Conservation (phyloP, 2,888 invertebrate species). For the Cheilosia vulpina region DNA sequence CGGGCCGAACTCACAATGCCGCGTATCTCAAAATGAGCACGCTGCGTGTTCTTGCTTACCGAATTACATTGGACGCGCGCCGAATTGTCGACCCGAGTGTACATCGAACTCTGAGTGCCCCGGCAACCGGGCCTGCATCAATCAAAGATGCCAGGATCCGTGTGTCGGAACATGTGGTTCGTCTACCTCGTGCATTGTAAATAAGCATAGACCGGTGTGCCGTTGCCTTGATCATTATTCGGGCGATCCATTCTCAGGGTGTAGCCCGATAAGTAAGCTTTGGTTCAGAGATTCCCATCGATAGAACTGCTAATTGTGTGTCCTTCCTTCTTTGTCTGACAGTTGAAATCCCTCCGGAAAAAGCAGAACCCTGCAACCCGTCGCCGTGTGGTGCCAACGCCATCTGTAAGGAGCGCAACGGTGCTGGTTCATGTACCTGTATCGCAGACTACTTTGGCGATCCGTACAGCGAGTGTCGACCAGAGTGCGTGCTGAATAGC, state of each 20-base stretch:
- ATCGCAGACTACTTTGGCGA: constrained; percentile 93
- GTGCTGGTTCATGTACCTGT: constrained; percentile 93
- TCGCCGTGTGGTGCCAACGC: constrained; percentile 95
- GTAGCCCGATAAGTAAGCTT: constrained; percentile 85
- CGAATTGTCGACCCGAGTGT: constrained; percentile 94
- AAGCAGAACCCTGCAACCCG: constrained; percentile 90
- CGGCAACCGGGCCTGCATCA: constrained; percentile 92
- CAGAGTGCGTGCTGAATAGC: constrained; percentile 93
- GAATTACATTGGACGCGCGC: constrained; percentile 92
- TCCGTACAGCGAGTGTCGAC: constrained; percentile 93
- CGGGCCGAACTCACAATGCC: constrained; percentile 93
- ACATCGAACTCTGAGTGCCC: constrained; percentile 93
- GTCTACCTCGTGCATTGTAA: constrained; percentile 90
- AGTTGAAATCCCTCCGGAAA: constrained; percentile 85
- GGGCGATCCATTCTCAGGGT: constrained; percentile 94
- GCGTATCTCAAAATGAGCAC: constrained; percentile 88
- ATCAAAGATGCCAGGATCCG: constrained; percentile 92
- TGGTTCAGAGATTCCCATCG: constrained; percentile 26
- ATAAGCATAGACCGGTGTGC: constrained; percentile 93
- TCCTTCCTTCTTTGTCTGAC: constrained; percentile 53
- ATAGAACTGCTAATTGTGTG: constrained; percentile 21
- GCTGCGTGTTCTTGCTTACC: constrained; percentile 92
- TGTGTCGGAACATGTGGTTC: constrained; percentile 93
- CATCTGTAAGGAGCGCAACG: constrained; percentile 91
- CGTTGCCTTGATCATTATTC: constrained; percentile 91